Percentiles rank a stretch among this genome's conserved stretches.
phyloP scores from a whole-genome alignment of 2,113 vertebrate species.

The Leucoraja erinaceus region DNA sequence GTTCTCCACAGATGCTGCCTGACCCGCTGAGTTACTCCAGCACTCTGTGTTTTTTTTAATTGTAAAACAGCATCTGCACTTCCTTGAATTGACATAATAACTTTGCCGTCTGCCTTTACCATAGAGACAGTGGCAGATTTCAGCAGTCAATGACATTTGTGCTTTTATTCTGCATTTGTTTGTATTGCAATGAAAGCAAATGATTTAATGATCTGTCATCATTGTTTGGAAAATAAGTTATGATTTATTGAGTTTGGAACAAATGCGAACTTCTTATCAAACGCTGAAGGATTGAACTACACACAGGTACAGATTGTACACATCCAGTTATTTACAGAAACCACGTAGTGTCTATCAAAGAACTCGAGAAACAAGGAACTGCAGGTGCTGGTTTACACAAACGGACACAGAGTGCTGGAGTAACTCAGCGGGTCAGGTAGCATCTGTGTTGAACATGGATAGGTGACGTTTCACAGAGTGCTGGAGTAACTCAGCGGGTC shows the following conservation, averaged over 20 bases:
- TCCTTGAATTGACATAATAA: not conserved
- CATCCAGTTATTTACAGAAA: not conserved
- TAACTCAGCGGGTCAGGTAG: no score
- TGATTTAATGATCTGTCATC: not conserved
- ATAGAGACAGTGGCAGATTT: not conserved
- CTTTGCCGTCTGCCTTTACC: not conserved
- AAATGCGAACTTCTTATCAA: not conserved
- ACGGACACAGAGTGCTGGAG: no score
- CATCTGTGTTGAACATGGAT: no score
- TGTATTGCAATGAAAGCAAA: not conserved
- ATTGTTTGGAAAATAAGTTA: not conserved
- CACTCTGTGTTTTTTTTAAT: no score
- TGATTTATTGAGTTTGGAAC: not conserved
- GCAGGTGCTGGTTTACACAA: no score
- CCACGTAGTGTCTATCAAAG: not conserved
- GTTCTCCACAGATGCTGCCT: no score
- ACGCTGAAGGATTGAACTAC: not conserved
- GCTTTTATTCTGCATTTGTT: not conserved
- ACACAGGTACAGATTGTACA: not conserved
- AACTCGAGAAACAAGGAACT: not conserved
- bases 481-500: no score
- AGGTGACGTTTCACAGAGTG: no score
- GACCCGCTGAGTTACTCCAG: no score
- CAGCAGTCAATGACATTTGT: not conserved
- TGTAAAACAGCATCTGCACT: no score